Base-by-base conservation (phyloP, 2,888 invertebrate genomes). In the Agrotis ipsilon region DNA sequence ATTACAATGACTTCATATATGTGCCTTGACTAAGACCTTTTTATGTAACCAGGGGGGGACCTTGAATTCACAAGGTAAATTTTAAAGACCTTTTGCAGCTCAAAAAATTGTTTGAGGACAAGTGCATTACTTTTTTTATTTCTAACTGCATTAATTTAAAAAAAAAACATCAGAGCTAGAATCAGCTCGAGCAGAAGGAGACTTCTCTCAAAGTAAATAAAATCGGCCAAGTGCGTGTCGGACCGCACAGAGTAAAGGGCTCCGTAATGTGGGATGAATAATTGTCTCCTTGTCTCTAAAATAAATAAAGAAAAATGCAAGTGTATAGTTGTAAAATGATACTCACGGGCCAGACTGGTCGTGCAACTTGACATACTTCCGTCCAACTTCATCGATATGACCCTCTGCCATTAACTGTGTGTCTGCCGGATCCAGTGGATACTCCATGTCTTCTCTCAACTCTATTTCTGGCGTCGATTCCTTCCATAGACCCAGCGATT, bases 401-500 rank as follows among this genome's bases (percentile, higher is more conserved):
- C 96, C 96, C 66, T 92, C 92, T 11, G 91, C 91, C 21, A 96
- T 86, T 64, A 92, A 73, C 66, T 90, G 90, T 32, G 92, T 93
- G 76, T 96, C 95, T 27, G 94, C 93, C 0, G 90, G 80, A 0
- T 80, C 89, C 5, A 94, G 83, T 0, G 87, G 88, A 80, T 94
- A 96, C 68, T 95, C 91, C 83, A 86, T 89, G 77, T 96, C 96
- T 70, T 93, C 93, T 21, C 91, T 92, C n/a, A 96, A 65, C 70
- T 96, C 96, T 9, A 93, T 86, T 45, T 96, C 96, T 0, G 96
- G 93, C 1, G 90, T 82, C 0, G 95, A 93, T 78, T 96, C 96
- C 80, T 93, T 96, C 96, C 99, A 99, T 65, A 99, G 96, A 0
- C 99, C 99, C 87, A 99, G 96, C 0, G 98, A 98, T 95, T 99